A percentile compares a stretch with the other conserved stretches of the same genome.
These are phyloP conservation scores for Perccottus glenii DNA, from an alignment of 2,113 vertebrate genomes.

Conservation along the genomic window DNA sequence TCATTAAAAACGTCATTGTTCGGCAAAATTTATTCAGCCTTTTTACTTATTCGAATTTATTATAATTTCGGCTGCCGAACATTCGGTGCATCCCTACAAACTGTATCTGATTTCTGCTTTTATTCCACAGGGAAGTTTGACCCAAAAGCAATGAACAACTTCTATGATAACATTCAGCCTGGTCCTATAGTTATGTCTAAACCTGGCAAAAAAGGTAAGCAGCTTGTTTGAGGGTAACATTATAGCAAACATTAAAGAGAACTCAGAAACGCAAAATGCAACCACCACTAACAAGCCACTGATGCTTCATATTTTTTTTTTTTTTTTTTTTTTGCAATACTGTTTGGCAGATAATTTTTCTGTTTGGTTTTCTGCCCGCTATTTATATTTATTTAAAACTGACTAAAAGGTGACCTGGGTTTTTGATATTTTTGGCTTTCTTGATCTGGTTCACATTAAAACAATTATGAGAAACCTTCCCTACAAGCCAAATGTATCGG, in stretches of 20 bases:
- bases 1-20: no score
- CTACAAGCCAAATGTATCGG: not conserved
- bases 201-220: slow-evolving; percentile 90
- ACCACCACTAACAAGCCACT: not conserved
- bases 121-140: slow-evolving; percentile 90
- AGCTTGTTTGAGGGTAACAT: not conserved
- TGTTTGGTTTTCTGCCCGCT: slow-evolving; percentile 1
- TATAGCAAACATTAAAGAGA: not conserved
- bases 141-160: slow-evolving; percentile 92
- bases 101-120: slow-evolving; percentile 42
- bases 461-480: slow-evolving; percentile 11
- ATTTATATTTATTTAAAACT: no score
- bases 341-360: not conserved
- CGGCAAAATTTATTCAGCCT: no score
- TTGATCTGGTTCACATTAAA: slow-evolving; percentile 25
- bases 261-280: no score
- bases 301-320: not conserved
- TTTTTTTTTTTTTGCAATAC: not conserved
- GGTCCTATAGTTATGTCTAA: slow-evolving; percentile 93
- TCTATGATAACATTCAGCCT: slow-evolving; percentile 95
- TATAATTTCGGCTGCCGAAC: no score
- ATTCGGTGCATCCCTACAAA: no score
- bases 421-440: no score
- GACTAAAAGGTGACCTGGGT: not conserved
- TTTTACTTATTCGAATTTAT: no score